These are phyloP conservation scores for Ormyrus rosae DNA, from an alignment of 2,888 invertebrate species.

Conservation along the genomic window DNA sequence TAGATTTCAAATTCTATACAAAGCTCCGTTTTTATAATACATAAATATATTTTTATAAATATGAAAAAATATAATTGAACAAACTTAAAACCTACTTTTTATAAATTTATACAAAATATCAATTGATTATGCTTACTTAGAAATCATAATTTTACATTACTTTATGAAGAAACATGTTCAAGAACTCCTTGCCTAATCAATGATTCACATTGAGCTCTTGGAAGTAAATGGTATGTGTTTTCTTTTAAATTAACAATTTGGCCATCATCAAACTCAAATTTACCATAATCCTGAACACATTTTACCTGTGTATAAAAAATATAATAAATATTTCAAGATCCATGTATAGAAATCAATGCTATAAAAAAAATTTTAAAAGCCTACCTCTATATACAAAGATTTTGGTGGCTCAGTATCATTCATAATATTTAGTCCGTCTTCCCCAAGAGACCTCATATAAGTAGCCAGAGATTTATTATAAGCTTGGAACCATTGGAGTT, in stretches of 20 bases:
- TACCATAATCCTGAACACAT: conserved; percentile 93
- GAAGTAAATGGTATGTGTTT: conserved; percentile 93
- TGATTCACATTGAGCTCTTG: conserved; percentile 92
- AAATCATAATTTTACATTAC: background rate
- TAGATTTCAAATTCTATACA: background rate
- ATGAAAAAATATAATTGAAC: background rate
- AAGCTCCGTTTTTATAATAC: background rate
- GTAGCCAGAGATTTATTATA: conserved; percentile 91
- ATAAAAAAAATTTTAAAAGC: conserved; percentile 20
- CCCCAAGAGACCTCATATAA: conserved; percentile 94
- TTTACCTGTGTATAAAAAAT: conserved; percentile 77
- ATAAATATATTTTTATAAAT: background rate
- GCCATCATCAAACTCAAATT: conserved; percentile 96
- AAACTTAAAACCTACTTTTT: background rate
- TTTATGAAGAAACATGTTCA: conserved; percentile 81
- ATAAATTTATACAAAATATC: conserved; percentile 6
- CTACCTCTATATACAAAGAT: conserved; percentile 92
- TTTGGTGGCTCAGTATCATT: conserved; percentile 94
- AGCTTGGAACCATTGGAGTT: conserved; percentile 91
- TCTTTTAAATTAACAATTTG: conserved; percentile 91
- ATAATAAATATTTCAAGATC: background rate
- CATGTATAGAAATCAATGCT: background rate
- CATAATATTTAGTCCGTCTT: conserved; percentile 90
- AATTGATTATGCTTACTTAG: background rate
- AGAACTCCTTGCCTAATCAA: conserved; percentile 93